Conservation (phyloP, 2,113 vertebrate species). For the Austrofundulus limnaeus region DNA sequence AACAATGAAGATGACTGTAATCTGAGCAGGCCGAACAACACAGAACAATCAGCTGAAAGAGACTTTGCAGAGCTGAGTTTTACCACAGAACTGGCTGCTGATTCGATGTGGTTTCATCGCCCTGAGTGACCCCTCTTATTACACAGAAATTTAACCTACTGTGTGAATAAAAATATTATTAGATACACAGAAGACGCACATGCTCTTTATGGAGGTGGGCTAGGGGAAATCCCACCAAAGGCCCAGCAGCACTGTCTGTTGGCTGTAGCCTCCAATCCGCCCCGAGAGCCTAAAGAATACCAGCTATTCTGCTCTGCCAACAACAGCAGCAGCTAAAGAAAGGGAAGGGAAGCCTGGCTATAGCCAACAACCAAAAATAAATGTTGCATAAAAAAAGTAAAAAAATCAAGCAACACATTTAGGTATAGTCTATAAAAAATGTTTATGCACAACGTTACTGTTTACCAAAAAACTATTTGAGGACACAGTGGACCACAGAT, state of each 20-base stretch:
- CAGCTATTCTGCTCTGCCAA: slow-evolving; percentile 68
- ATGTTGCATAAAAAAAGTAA: slow-evolving; percentile 59
- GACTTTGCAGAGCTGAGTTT: background rate
- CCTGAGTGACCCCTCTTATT: background rate
- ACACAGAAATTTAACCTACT: background rate
- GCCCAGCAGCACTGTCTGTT: slow-evolving; percentile 47
- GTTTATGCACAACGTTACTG: slow-evolving; percentile 58
- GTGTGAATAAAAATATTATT: slow-evolving; percentile 9
- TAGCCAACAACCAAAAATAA: slow-evolving; percentile 66
- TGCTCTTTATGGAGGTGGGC: slow-evolving; percentile 55
- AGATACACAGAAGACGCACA: slow-evolving; percentile 13
- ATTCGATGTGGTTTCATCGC: background rate
- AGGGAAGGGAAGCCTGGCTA: slow-evolving; percentile 69
- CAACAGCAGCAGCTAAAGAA: slow-evolving; percentile 69
- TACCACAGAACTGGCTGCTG: no score
- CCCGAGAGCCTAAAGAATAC: slow-evolving; percentile 56
- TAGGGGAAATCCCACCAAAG: slow-evolving; percentile 73
- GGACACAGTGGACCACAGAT: slow-evolving; percentile 46
- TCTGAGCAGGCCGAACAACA: background rate
- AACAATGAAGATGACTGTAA: background rate
- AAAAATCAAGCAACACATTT: slow-evolving; percentile 65
- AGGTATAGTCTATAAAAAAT: slow-evolving; percentile 63
- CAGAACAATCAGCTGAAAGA: background rate
- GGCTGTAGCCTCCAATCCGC: slow-evolving; percentile 44
- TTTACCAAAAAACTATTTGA: slow-evolving; percentile 68